phyloP scores from a whole-genome alignment of 2,888 invertebrate species.

The Xylota sylvarum region DNA sequence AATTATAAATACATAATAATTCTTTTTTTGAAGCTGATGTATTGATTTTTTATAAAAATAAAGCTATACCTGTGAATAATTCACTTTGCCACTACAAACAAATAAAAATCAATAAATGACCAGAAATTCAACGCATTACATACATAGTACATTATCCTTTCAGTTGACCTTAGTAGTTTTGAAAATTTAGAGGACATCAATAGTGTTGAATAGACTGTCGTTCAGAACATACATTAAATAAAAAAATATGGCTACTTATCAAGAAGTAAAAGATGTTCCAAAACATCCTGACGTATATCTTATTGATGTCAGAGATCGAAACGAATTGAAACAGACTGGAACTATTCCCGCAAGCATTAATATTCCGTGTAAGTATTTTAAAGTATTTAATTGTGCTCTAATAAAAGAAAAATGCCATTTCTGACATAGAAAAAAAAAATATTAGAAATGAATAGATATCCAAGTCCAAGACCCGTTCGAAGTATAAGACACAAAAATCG shows the following conservation, averaged over 20 bases:
- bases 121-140: neutral
- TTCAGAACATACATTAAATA: neutral
- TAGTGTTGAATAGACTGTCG: neutral
- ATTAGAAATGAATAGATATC: too few species aligned
- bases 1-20: neutral
- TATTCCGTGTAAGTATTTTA: constrained; percentile 88
- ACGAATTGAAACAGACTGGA: constrained; percentile 89
- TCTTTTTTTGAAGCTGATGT: neutral
- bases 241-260: constrained; percentile 79
- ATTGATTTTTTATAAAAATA: constrained; percentile 15
- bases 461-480: too few species aligned
- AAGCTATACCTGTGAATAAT: neutral
- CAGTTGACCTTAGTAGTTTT: constrained; percentile 4
- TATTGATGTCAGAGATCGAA: constrained; percentile 91
- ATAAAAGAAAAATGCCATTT: too few species aligned
- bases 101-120: neutral
- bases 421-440: too few species aligned
- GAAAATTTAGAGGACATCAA: neutral
- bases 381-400: too few species aligned
- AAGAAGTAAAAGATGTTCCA: constrained; percentile 84
- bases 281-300: constrained; percentile 86
- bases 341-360: constrained; percentile 89
- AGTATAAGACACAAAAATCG: too few species aligned
- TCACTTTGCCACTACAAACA: neutral
- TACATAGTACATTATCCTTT: constrained; percentile 1